Evolutionary conservation across 2,113 vertebrate genomes (phyloP).

Genomic region (Xiphophorus maculatus): DNA sequence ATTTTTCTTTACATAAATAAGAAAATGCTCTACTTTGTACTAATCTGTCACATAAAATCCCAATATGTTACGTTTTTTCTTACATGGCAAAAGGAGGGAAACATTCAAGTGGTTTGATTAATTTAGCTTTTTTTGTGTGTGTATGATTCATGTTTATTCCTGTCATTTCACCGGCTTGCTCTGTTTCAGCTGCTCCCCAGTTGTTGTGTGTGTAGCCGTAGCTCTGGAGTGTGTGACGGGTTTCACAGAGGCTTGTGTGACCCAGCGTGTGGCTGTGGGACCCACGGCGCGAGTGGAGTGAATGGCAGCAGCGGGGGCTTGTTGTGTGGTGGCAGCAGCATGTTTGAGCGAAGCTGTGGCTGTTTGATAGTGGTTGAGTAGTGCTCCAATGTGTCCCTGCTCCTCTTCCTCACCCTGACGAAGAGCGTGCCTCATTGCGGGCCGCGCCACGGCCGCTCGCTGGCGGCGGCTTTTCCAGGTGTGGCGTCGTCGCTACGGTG

Average conservation of each 20-base stretch:
- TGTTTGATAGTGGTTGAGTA: slow-evolving; percentile 78
- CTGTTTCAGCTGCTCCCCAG: slow-evolving; percentile 75
- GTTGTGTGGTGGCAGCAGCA: slow-evolving; percentile 55
- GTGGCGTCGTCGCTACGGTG: slow-evolving; percentile 58
- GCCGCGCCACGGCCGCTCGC: slow-evolving; percentile 75
- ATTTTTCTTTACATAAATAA: not conserved
- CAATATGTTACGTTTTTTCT: not conserved
- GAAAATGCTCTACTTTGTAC: not conserved
- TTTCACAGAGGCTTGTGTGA: slow-evolving; percentile 52
- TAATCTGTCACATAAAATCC: not conserved
- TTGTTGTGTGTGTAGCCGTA: slow-evolving; percentile 72
- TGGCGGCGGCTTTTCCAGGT: slow-evolving; percentile 80
- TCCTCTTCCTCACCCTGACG: slow-evolving; percentile 65
- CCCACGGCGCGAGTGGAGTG: slow-evolving; percentile 34
- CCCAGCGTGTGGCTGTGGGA: slow-evolving; percentile 42
- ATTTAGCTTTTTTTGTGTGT: not conserved
- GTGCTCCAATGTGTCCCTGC: slow-evolving; percentile 67
- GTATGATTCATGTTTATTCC: slow-evolving; percentile 23
- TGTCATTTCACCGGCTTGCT: slow-evolving; percentile 70
- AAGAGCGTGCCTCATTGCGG: slow-evolving; percentile 57
- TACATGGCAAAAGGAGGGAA: too few relatives aligned
- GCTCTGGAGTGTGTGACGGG: slow-evolving; percentile 56
- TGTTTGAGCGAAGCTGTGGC: slow-evolving; percentile 72
- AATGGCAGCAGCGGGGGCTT: slow-evolving; percentile 43
- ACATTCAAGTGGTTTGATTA: not conserved